Evolutionary conservation across 2,888 invertebrate genomes (phyloP).

Genomic region (Hirudinaria manillensis): DNA sequence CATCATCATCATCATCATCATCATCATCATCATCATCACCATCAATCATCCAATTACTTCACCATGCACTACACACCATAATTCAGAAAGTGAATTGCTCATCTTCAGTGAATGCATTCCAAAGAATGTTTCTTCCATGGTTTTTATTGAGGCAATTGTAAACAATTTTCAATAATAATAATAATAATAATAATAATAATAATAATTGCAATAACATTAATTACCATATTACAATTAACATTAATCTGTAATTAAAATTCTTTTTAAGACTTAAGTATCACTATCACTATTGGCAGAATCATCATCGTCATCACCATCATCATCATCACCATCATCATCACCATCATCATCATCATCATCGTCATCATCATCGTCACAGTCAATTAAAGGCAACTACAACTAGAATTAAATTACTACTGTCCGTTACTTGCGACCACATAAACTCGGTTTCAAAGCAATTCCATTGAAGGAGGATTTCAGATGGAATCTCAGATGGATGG

Average conservation of each 20-base stretch:
- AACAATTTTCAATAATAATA: not conserved
- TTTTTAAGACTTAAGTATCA: not conserved
- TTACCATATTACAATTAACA: not conserved
- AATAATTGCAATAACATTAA: not conserved
- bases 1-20: conserved; percentile 10
- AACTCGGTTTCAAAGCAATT: too few relatives aligned
- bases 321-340: conserved; percentile 9
- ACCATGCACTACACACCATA: too few relatives aligned
- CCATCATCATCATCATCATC: conserved; percentile 23
- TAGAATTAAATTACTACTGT: too few relatives aligned
- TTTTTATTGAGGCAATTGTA: not conserved
- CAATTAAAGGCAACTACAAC: not conserved
- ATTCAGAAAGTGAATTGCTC: too few relatives aligned
- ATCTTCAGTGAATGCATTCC: too few relatives aligned
- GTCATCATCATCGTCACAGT: conserved; percentile 24
- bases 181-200: not conserved
- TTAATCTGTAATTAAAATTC: too few relatives aligned
- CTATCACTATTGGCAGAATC: not conserved
- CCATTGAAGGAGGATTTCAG: too few relatives aligned
- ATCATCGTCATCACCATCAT: not conserved
- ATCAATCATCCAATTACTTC: too few relatives aligned
- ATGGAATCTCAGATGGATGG: too few relatives aligned
- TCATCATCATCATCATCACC: conserved; percentile 10
- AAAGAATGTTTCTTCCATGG: too few relatives aligned
- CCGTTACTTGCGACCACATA: too few relatives aligned